Base-by-base conservation (phyloP, 2,888 invertebrate genomes). In the Lycia hirtaria region DNA sequence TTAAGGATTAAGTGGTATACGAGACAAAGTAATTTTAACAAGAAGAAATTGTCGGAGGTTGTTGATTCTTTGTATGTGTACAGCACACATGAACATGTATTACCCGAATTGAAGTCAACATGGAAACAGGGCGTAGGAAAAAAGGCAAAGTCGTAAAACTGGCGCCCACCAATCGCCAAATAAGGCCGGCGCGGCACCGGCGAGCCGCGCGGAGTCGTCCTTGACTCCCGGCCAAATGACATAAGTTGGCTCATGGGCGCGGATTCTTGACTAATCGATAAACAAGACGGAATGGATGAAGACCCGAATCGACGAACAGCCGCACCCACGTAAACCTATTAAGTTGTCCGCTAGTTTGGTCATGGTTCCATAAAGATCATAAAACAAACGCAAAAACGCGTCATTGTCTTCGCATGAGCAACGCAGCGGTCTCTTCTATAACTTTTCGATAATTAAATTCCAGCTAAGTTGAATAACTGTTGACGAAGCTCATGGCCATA, bases 211-310 rank as follows among this genome's bases (percentile, higher is more conserved):
- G 78, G 72, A 80, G 74, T 70, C 85, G 92, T 87, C 92, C 92
- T 92, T 91, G 92, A 92, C 87, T 88, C 87, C 86, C 85, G 76
- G 89, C 92, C 91, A 91, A 92, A 92, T 87, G 90, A 91, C 90
- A 91, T 85, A 90, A 90, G 88, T 89, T 89, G 85, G 90, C 84
- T 90, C 87, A 91, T 89, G 88, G 90, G 88, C 85, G 89, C 88
- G 90, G 85, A 87, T 77, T 88, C 85, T 86, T 84, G 80, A 80
- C 87, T 84, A 89, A 91, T 91, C 91, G 86, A 91, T 91, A 88
- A 83, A 88, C 85, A 85, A 87, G 82, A 81, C 85, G 71, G 77
- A 86, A 87, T 83, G 75, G 83, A 87, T 80, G 81, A 85, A 84
- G 78, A 81, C 73, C 76, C 77, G 72, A 83, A 80, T 77, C 71